These are phyloP conservation scores for Heliangelus exortis DNA, from an alignment of 2,797 vertebrate species.

Conservation along the genomic window DNA sequence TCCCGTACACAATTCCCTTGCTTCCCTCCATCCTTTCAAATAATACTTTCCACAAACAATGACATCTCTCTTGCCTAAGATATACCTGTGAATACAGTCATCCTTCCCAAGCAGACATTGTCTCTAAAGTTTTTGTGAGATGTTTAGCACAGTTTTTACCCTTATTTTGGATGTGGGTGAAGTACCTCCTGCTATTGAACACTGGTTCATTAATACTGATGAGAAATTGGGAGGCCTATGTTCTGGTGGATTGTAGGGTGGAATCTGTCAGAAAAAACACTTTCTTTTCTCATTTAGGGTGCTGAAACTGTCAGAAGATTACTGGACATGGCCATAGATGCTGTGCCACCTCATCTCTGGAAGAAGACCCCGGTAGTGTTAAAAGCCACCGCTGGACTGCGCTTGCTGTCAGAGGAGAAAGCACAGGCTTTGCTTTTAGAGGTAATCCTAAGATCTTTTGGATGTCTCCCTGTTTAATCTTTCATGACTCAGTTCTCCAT, in stretches of 20 bases:
- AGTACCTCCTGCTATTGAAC: background rate
- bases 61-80: background rate
- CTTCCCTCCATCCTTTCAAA: background rate
- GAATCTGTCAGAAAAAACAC: background rate
- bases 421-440: constrained; percentile 88
- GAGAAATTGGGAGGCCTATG: background rate
- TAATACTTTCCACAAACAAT: background rate
- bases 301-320: constrained; percentile 88
- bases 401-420: constrained; percentile 89
- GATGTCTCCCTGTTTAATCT: background rate
- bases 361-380: constrained; percentile 91
- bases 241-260: background rate
- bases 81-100: background rate
- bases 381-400: constrained; percentile 95
- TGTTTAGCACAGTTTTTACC: background rate
- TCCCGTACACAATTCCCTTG: background rate
- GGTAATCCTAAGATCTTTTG: constrained; percentile 73
- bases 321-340: constrained; percentile 90
- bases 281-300: constrained; percentile 78
- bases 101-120: background rate
- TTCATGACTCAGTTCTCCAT: background rate
- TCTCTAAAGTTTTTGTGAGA: background rate
- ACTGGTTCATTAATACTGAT: background rate
- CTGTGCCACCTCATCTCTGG: constrained; percentile 90
- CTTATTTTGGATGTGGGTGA: background rate